These are phyloP conservation scores for Schizaphis graminum DNA, from an alignment of 2,888 invertebrate species.

Conservation along the genomic window DNA sequence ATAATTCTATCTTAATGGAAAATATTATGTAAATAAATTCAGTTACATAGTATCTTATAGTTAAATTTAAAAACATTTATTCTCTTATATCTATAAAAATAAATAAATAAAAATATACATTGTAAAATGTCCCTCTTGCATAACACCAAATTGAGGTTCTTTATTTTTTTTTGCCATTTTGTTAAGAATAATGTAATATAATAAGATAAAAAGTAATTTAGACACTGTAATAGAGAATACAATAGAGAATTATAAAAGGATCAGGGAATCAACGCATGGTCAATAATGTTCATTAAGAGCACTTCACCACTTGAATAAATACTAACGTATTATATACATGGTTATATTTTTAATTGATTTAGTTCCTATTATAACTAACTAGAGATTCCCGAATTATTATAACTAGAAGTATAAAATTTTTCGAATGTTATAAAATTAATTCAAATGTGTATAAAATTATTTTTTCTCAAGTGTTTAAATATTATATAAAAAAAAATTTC, in stretches of 20 bases:
- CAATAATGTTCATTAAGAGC: conserved; percentile 18
- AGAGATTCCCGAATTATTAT: background rate
- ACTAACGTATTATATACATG: background rate
- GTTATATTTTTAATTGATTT: conserved; percentile 1
- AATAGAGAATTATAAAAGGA: conserved; percentile 15
- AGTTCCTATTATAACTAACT: background rate
- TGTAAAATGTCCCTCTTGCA: background rate
- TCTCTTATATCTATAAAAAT: background rate
- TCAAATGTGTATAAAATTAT: background rate
- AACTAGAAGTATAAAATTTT: background rate
- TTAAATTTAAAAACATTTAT: background rate
- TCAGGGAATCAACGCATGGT: conserved; percentile 30
- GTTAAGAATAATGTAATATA: background rate
- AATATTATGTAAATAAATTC: background rate
- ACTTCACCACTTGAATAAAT: conserved; percentile 30
- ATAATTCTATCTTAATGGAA: background rate
- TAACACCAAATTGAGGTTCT: background rate
- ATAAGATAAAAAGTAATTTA: background rate
- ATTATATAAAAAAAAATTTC: background rate
- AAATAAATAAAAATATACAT: background rate
- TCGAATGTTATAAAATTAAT: background rate
- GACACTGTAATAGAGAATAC: background rate
- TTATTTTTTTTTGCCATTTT: background rate
- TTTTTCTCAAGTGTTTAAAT: background rate
- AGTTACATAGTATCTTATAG: background rate